A percentile compares a stretch with the other conserved stretches of the same genome.
Evolutionary conservation across 2,797 vertebrate species (phyloP).

Genomic region (Acanthurus tractus): DNA sequence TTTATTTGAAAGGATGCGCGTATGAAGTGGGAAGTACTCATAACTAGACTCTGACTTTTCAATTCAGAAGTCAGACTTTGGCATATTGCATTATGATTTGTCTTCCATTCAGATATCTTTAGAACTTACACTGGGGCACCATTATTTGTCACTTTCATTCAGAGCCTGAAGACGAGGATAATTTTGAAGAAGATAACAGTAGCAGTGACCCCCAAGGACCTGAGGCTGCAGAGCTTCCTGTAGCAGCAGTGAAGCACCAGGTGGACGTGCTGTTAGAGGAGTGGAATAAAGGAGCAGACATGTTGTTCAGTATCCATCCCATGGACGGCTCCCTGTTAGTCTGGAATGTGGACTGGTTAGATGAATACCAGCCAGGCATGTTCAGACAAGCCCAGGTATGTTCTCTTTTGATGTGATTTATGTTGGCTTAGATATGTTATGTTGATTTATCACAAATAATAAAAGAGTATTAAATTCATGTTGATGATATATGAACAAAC

Average conservation of each 20-base stretch:
- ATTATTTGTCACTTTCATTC: slow-evolving; percentile 41
- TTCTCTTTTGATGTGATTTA: slow-evolving; percentile 15
- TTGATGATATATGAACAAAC: neutral
- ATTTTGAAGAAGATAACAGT: slow-evolving; percentile 80
- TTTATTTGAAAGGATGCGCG: neutral
- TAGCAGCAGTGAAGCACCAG: slow-evolving; percentile 92
- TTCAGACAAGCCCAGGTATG: slow-evolving; percentile 98
- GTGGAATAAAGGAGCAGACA: slow-evolving; percentile 97
- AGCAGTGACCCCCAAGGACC: slow-evolving; percentile 82
- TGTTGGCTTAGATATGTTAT: neutral
- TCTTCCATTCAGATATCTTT: neutral
- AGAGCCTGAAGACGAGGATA: slow-evolving; percentile 82
- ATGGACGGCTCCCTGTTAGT: slow-evolving; percentile 96
- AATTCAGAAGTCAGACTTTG: neutral
- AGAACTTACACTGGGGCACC: slow-evolving; percentile 1
- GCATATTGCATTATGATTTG: neutral
- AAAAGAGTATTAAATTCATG: neutral
- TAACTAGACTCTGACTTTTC: neutral
- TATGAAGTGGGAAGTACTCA: neutral
- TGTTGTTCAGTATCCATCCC: slow-evolving; percentile 99
- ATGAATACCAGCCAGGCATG: slow-evolving; percentile 98
- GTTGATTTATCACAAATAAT: neutral
- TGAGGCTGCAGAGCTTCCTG: slow-evolving; percentile 83
- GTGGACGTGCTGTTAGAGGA: slow-evolving; percentile 93
- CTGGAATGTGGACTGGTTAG: slow-evolving; percentile 98